phyloP scores from a whole-genome alignment of 1,140 invertebrate genomes.

The Pantala flavescens region DNA sequence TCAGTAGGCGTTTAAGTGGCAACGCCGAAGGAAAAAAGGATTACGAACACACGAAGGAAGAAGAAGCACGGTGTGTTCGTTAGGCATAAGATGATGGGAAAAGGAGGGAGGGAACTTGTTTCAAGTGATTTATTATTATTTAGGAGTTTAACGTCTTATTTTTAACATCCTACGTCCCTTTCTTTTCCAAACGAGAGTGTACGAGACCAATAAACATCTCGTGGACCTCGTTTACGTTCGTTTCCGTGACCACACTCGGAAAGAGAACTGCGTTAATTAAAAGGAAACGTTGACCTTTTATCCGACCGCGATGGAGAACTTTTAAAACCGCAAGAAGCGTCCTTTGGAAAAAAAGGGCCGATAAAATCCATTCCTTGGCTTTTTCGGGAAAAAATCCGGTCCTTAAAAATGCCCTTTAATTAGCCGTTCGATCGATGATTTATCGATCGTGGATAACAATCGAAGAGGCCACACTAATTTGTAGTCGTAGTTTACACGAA shows the following conservation, averaged over 20 bases:
- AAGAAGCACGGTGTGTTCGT: background rate
- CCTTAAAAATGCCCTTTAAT: too few species aligned
- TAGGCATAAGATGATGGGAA: background rate
- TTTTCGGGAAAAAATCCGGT: too few species aligned
- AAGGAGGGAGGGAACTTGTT: background rate
- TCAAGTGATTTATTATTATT: slow-evolving; percentile 4
- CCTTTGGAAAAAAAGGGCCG: too few species aligned
- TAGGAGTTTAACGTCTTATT: slow-evolving; percentile 3
- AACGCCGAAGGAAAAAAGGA: background rate
- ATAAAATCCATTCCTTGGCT: too few species aligned
- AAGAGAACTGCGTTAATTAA: background rate
- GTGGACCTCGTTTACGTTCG: background rate
- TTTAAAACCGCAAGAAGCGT: too few species aligned
- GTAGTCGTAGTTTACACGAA: too few species aligned
- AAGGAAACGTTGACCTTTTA: background rate
- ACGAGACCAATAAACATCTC: background rate
- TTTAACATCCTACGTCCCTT: background rate
- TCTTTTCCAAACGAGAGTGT: background rate
- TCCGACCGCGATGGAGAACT: too few species aligned
- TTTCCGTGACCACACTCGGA: background rate
- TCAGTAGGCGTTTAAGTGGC: too few species aligned
- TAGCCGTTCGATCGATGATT: too few species aligned
- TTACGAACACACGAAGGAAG: background rate
- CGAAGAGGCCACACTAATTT: too few species aligned
- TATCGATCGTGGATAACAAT: too few species aligned